Evolutionary conservation across 2,113 vertebrate genomes (phyloP), one percentile per base, ranked within the genome.

Genomic region (Heterotilapia buettikoferi): DNA sequence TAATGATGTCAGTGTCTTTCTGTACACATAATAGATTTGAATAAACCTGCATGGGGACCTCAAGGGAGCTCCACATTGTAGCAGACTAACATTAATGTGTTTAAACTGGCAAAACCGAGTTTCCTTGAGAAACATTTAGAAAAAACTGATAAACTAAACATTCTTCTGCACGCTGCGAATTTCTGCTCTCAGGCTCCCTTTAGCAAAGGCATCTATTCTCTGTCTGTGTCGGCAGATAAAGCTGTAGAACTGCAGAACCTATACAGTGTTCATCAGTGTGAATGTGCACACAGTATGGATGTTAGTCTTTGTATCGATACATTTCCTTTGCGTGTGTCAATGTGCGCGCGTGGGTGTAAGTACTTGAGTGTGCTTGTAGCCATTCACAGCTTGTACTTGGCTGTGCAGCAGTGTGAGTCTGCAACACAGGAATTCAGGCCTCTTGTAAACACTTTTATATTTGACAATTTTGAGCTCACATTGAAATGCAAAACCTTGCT

Each of bases 81-180:
- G 78, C 92, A 50, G 84, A 71, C 80, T 54, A 86, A 91, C 73
- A 66, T 88, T 95, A 92, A 94, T 95, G 92, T 95, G 96, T 96
- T 97, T 96, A 90, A 90, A 94, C 93, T 96, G 96, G 95, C 95
- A 94, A 81, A 90, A 66, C 80, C 40, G 85, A 88, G 61, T 81
- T 89, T 91, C 76, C 81, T 54, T 59, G 76, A 88, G 78, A 82
- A 82, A 78, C 84, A 56, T 89, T 92, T 92, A 84, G 89, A 83
- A 94, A 47, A 83, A 94, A 45, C 87, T 76, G 80, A 88, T 56
- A 92, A 95, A 89, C 88, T 85, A 94, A 93, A 90, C 91, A 91
- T 93, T 90, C 83, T 82, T 84, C 43, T 84, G 56, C 89, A 82
- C 76, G 68, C 84, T 84, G 61, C 5, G 5, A 33, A 33, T 82